Percentiles rank a stretch among this genome's conserved stretches.
Evolutionary conservation across 2,113 vertebrate genomes (phyloP).

Genomic region (Planiliza haematocheilus): DNA sequence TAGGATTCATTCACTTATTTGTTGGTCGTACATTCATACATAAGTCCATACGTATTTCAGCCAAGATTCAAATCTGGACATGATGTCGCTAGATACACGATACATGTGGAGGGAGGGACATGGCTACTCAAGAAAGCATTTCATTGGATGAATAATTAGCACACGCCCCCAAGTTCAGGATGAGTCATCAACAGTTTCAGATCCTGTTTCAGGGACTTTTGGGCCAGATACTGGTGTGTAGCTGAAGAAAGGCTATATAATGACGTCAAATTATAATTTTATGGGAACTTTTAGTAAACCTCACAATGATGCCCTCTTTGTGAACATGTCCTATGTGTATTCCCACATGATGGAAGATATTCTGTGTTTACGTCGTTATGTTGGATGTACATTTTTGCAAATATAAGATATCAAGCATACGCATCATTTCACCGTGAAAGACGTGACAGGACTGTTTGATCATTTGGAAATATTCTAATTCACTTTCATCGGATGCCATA

Average conservation of each 20-base stretch:
- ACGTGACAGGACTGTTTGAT: constrained; percentile 65
- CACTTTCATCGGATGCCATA: constrained; percentile 86
- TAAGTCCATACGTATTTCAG: not conserved
- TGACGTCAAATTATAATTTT: too few species aligned
- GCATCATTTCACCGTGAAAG: constrained; percentile 48
- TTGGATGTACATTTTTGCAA: constrained; percentile 65
- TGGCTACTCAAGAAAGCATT: too few species aligned
- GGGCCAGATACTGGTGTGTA: too few species aligned
- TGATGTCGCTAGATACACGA: too few species aligned
- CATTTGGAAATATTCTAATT: constrained; percentile 76
- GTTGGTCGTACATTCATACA: not conserved
- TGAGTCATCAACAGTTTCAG: too few species aligned
- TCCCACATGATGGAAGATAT: constrained; percentile 56
- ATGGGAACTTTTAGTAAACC: constrained; percentile 3
- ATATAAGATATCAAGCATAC: constrained; percentile 33
- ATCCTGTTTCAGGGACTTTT: too few species aligned
- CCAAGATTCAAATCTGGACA: too few species aligned
- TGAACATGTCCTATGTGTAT: constrained; percentile 45
- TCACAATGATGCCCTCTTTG: constrained; percentile 56
- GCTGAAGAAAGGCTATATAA: too few species aligned
- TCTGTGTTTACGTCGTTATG: constrained; percentile 60
- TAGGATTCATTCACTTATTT: not conserved
- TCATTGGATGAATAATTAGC: too few species aligned
- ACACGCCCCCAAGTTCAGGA: too few species aligned
- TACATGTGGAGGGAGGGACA: too few species aligned